Evolutionary conservation across 2,888 invertebrate genomes (phyloP), one percentile per base, ranked within the genome.

Genomic region (Lathronympha strigana): DNA sequence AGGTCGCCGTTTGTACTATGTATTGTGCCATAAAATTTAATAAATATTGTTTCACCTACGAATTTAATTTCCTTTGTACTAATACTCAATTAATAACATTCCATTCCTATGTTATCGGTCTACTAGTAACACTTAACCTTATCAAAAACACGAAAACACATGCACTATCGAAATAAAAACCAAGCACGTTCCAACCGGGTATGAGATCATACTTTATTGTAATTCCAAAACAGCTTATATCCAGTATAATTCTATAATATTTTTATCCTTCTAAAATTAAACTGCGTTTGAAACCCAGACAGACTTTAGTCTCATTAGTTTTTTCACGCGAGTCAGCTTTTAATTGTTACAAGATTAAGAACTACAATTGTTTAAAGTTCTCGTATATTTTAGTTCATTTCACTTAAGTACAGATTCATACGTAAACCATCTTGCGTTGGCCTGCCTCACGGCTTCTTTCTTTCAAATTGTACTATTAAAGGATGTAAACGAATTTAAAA

Each of bases 141-240:
- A 57, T 57, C 57, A 57, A 31, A 45, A 28, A 31, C 43, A 53
- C 15, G 28, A 57, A 57, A 57, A 45, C 55, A 51, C 36, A 47
- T 53, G 58, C 64, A 68, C 67, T 19, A 21, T 53, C 21, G 67
- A 71, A 70, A 61, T 53, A 17, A 72, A 69, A 67, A 21, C 61
- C 19, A 66, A 66, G 66, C 72, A 72, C 71, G 71, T 69, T 63
- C 73, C 74, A 70, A 74, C n/a, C n/a, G n/a, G n/a, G 69, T 70
- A 73, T 80, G 77, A 79, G 75, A 75, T 78, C 77, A 78, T 73
- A 67, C 67, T 54, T 53, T 23, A 47, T 58, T 63, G 1, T 33
- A 28, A 28, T 2, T 33, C 33, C 13, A 51, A 43, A 64, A 64
- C n/a, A n/a, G 8, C 45, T 2, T 45, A 64, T 19, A 15, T 43